Evolutionary conservation across 2,797 vertebrate species (phyloP), one percentile per base, ranked within the genome.

Genomic region (Poeciliopsis paucimaculata): DNA sequence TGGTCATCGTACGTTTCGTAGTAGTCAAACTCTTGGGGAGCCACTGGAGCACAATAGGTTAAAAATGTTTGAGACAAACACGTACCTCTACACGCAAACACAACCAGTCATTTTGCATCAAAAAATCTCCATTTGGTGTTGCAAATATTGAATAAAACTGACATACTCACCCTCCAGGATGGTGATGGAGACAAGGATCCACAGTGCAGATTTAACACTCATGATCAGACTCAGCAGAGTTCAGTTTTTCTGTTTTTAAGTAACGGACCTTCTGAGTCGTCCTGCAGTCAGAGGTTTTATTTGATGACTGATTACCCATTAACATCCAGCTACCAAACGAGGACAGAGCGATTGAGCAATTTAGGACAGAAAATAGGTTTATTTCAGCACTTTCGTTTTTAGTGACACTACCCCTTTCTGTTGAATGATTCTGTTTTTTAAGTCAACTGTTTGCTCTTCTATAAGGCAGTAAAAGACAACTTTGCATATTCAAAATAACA

Each of bases 231-330:
- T 43, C 11, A 28, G 47, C 13, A 34, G 72, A 7, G 5, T 60
- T 28, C 46, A 34, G 13, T 51, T 84, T 31, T 4, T 70, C 73
- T 80, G 73, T 72, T 34, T 75, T 0, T 45, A 31, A 55, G 76
- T 45, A 49, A 36, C 0, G 71, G 15, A 79, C 55, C 55, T 73
- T 81, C 72, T 86, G 36, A 47, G 81, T 70, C 0, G 49, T 87
- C 77, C 76, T 75, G 51, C 53, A 64, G 78, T 51, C 57, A 80
- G 78, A 66, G 73, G 76, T 75, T 92, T 80, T 95, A 93, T 96
- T 95, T 96, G 93, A 91, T 68, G 60, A 93, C 87, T 74, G 93
- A 91, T 93, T 95, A 95, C 80, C 88, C 80, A 95, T 93, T 95
- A 95, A 95, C 93, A 82, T 72, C 86, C 74, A 79, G 51, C 76